Evolutionary conservation across 2,113 vertebrate species (phyloP), one percentile per base, ranked within the genome.

Genomic region (Rhynchopsitta pachyrhyncha): DNA sequence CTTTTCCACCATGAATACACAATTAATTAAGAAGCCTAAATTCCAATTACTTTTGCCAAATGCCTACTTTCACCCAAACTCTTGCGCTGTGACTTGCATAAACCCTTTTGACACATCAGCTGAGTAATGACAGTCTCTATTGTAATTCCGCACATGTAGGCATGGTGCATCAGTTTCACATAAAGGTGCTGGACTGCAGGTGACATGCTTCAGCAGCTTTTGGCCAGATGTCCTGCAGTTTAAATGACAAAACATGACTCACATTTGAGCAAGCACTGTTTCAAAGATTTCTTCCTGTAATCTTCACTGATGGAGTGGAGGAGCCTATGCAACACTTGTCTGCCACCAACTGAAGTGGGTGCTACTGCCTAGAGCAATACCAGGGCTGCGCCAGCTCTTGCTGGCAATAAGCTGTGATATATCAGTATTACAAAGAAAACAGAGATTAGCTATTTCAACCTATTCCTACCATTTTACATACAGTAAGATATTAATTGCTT

Each of bases 381-480:
- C 17, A 83, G 66, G 49, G 66, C 53, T 79, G 46, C 19, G 4
- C n/a, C 94, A 88, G 82, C 33, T 79, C 88, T 41, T 82, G 73
- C 79, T 33, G 31, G 39, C 88, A 64, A 22, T 69, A 62, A 94
- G 41, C 66, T 92, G 55, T 17, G 52, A 33, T 88, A 29, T 37
- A 57, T 68, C 57, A 44, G 9, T 49, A 66, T 52, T n/a, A 81
- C 71, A 55, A 93, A 96, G 59, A 84, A 90, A 90, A 86, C 44
- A 84, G 69, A 90, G 78, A 76, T 83, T 50, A 90, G 69, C 89
- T 86, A 37, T 67, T 96, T 86, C 92, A 62, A 62, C 81, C 35
- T 28, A 35, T 85, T 92, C 79, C 67, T 64, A 60, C 35, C 33
- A 31, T 83, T 93, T 92, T 87, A 71, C 64, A 55, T 49, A 57